Percentiles rank a stretch among this genome's conserved stretches.
These are phyloP conservation scores for Pyrocephalus nanus DNA, from an alignment of 2,797 vertebrate genomes.

Conservation along the genomic window DNA sequence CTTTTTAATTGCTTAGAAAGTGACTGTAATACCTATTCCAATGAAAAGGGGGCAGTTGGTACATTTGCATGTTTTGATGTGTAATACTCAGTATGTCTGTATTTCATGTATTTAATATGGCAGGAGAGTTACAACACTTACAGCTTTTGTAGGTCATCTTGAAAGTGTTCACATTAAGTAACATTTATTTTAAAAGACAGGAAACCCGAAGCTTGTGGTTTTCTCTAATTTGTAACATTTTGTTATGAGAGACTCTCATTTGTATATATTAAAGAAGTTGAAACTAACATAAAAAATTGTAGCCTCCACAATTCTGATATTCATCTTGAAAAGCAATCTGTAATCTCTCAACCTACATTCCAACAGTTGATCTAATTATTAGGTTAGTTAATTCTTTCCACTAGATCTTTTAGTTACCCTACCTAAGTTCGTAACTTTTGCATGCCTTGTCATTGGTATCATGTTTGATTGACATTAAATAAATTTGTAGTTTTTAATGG, in stretches of 20 bases:
- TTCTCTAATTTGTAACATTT: neutral
- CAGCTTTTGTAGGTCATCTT: neutral
- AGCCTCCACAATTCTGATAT: neutral
- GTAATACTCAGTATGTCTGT: neutral
- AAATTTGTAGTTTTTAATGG: neutral
- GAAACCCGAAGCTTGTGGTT: fast-evolving
- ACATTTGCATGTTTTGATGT: neutral
- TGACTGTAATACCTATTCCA: neutral
- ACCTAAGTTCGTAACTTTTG: neutral
- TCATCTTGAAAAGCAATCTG: neutral
- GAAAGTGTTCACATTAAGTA: neutral
- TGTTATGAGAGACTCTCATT: neutral
- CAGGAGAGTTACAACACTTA: neutral
- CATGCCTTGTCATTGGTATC: neutral
- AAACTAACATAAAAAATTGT: neutral
- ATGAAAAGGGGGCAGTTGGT: neutral
- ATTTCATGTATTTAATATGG: neutral
- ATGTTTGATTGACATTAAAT: neutral
- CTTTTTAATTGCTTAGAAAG: neutral
- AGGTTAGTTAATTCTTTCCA: neutral
- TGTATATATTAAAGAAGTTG: neutral
- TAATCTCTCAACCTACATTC: neutral
- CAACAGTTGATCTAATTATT: neutral
- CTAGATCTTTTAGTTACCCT: neutral
- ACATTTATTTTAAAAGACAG: neutral